Conservation (phyloP, 2,113 vertebrate genomes). For the Hassar affinis region DNA sequence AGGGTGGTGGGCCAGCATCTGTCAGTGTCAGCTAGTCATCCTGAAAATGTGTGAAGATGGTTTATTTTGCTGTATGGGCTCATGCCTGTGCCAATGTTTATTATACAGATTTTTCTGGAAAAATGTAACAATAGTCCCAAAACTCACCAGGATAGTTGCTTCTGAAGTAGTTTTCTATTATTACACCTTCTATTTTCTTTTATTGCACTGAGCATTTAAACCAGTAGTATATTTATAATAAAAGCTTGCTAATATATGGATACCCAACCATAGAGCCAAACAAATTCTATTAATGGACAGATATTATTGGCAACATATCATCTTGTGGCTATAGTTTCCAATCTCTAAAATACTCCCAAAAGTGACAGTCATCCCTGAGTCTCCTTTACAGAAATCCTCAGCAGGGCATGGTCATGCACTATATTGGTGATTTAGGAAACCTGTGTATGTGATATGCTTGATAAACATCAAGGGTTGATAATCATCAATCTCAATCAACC, state of each 20-base stretch:
- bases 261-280: not conserved
- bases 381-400: conserved; percentile 39
- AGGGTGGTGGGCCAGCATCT: not conserved
- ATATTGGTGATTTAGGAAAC: not conserved
- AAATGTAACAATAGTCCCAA: not conserved
- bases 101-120: not conserved
- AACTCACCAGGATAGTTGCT: not conserved
- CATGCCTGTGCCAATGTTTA: not conserved
- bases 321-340: not conserved
- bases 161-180: not conserved
- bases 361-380: conserved; percentile 68
- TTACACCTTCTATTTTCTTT: not conserved
- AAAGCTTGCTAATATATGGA: not conserved
- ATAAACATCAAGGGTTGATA: not conserved
- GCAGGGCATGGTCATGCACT: not conserved
- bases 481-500: not conserved
- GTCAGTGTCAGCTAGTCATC: not conserved
- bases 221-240: not conserved
- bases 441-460: not conserved
- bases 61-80: not conserved
- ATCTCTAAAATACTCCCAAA: conserved; percentile 14
- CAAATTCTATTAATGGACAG: not conserved
- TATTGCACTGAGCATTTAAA: not conserved
- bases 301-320: not conserved
- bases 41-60: not conserved